These are phyloP conservation scores for Nyctibius bracteatus DNA, from an alignment of 2,113 vertebrate species.

Conservation along the genomic window DNA sequence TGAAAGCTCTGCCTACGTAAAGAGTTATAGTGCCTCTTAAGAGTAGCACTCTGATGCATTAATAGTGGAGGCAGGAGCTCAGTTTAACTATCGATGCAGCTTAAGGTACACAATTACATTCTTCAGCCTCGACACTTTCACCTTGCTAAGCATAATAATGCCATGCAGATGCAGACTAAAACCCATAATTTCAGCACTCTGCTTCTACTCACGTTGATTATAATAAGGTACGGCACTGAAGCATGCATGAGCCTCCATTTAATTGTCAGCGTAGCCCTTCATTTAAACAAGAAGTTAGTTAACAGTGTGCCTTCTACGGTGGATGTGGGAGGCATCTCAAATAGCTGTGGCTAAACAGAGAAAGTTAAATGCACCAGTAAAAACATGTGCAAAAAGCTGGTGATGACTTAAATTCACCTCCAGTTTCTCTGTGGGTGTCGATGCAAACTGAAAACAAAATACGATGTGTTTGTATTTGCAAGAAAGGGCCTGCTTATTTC, in stretches of 20 bases:
- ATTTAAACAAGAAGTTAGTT: constrained; percentile 73
- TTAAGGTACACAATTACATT: constrained; percentile 66
- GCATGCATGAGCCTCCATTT: constrained; percentile 53
- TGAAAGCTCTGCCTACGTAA: background rate
- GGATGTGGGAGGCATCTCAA: constrained; percentile 57
- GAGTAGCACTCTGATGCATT: constrained; percentile 29
- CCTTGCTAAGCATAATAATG: constrained; percentile 68
- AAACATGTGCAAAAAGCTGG: background rate
- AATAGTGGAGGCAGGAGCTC: constrained; percentile 44
- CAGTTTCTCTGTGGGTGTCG: background rate
- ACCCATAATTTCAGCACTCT: constrained; percentile 61
- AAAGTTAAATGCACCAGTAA: background rate
- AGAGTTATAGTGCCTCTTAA: constrained; percentile 16
- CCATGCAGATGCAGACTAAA: constrained; percentile 49
- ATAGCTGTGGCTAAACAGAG: constrained; percentile 1
- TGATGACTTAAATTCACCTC: background rate
- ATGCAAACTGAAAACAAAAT: constrained; percentile 13
- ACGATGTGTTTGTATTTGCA: background rate
- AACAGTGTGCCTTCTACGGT: constrained; percentile 5
- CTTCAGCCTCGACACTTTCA: constrained; percentile 53
- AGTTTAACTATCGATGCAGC: constrained; percentile 36
- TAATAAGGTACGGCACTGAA: constrained; percentile 60
- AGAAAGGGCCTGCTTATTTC: background rate
- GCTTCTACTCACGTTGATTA: constrained; percentile 52
- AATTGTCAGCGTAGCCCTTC: constrained; percentile 64